These are phyloP conservation scores for Cathartes aura DNA, from an alignment of 2,113 vertebrate genomes.

Conservation along the genomic window DNA sequence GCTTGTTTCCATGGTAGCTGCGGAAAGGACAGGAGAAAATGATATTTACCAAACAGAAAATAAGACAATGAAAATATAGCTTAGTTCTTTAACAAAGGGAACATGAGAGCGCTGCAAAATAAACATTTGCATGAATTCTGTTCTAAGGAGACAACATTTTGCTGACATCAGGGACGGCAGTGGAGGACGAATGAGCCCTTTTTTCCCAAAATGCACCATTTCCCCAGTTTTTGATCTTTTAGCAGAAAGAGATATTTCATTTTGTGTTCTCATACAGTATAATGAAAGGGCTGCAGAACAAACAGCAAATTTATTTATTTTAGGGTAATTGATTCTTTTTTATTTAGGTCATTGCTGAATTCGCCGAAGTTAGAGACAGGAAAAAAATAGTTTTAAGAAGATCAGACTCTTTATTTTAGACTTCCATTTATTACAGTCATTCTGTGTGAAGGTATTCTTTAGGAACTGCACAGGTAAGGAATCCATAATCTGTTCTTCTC, in stretches of 20 bases:
- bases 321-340: slow-evolving; percentile 36
- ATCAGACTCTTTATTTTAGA: slow-evolving; percentile 1
- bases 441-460: background rate
- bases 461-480: background rate
- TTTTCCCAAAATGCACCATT: background rate
- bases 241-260: background rate
- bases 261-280: background rate
- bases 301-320: background rate
- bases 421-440: background rate
- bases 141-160: slow-evolving; percentile 3
- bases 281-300: slow-evolving; percentile 24
- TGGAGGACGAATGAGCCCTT: background rate
- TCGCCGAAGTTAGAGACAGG: background rate
- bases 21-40: slow-evolving; percentile 41
- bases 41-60: slow-evolving; percentile 68
- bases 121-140: slow-evolving; percentile 29
- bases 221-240: slow-evolving; percentile 14
- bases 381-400: background rate
- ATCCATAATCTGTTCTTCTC: background rate
- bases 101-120: background rate
- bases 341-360: slow-evolving; percentile 51
- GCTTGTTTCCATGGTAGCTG: slow-evolving; percentile 79
- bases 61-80: slow-evolving; percentile 61
- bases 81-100: slow-evolving; percentile 33
- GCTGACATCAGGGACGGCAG: background rate